A percentile compares a stretch with the other conserved stretches of the same genome.
These are phyloP conservation scores for Drosophila santomea DNA, from an alignment of 1,140 invertebrate species.

Conservation along the genomic window DNA sequence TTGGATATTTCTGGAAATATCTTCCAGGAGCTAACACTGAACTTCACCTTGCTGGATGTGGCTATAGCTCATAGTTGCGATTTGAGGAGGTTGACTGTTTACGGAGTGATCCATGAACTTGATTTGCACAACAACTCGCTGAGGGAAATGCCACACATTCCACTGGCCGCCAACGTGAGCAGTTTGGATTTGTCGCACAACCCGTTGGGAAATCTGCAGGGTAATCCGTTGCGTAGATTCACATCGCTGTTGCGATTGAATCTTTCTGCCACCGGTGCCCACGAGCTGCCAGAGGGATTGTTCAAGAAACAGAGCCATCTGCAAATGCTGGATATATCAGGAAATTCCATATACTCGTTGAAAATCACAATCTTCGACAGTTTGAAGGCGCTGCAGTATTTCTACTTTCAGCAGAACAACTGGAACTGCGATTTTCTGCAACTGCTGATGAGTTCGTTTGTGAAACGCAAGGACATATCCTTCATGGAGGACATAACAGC, in stretches of 20 bases:
- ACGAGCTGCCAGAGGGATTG: slow-evolving; percentile 71
- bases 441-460: slow-evolving; percentile 76
- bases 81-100: slow-evolving; percentile 65
- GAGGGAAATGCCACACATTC: slow-evolving; percentile 72
- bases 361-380: slow-evolving; percentile 78
- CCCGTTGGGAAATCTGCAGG: slow-evolving; percentile 72
- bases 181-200: slow-evolving; percentile 74
- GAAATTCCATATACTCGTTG: slow-evolving; percentile 69
- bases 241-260: slow-evolving; percentile 66
- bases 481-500: slow-evolving; percentile 77
- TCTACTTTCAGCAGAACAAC: slow-evolving; percentile 83
- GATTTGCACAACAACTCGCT: slow-evolving; percentile 81
- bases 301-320: slow-evolving; percentile 76
- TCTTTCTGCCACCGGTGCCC: slow-evolving; percentile 62
- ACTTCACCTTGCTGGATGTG: slow-evolving; percentile 63
- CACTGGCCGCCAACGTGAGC: slow-evolving; percentile 70
- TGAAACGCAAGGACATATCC: slow-evolving; percentile 72
- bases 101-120: slow-evolving; percentile 61
- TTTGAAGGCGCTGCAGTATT: slow-evolving; percentile 78
- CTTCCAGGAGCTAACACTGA: slow-evolving; percentile 72
- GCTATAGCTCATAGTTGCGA: slow-evolving; percentile 67
- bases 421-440: slow-evolving; percentile 83
- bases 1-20: slow-evolving; percentile 78
- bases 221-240: slow-evolving; percentile 70
- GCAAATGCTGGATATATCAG: slow-evolving; percentile 76